phyloP scores from a whole-genome alignment of 1,140 invertebrate species.

The Microplitis demolitor region DNA sequence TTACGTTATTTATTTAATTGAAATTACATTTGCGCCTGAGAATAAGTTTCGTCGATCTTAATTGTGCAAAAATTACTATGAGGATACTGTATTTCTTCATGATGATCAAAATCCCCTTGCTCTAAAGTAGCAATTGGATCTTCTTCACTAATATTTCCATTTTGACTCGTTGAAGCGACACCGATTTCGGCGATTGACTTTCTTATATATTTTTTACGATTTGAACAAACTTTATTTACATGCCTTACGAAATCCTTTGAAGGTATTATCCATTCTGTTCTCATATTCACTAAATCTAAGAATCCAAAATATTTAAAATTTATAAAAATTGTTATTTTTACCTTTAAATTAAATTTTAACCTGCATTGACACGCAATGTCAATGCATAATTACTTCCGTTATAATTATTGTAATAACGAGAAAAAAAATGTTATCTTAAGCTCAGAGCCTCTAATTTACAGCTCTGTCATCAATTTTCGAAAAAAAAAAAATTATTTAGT shows the following conservation, averaged over 20 bases:
- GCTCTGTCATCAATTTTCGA: no score
- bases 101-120: neutral
- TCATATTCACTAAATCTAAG: constrained; percentile 14
- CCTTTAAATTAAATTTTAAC: no score
- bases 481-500: no score
- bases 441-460: no score
- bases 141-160: neutral
- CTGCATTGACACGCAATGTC: no score
- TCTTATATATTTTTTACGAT: neutral
- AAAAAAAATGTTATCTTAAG: no score
- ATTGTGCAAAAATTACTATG: neutral
- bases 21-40: neutral
- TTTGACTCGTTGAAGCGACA: neutral
- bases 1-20: no score
- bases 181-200: neutral
- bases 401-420: no score
- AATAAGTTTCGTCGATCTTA: neutral
- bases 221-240: constrained; percentile 19
- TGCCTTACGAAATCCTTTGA: constrained; percentile 12
- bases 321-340: neutral
- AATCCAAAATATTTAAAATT: neutral
- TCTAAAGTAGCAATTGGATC: neutral
- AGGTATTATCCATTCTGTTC: neutral
- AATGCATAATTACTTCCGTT: no score
- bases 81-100: neutral